These are phyloP conservation scores for Drosophila parthenogenetica DNA, from an alignment of 2,888 invertebrate species.

Conservation along the genomic window DNA sequence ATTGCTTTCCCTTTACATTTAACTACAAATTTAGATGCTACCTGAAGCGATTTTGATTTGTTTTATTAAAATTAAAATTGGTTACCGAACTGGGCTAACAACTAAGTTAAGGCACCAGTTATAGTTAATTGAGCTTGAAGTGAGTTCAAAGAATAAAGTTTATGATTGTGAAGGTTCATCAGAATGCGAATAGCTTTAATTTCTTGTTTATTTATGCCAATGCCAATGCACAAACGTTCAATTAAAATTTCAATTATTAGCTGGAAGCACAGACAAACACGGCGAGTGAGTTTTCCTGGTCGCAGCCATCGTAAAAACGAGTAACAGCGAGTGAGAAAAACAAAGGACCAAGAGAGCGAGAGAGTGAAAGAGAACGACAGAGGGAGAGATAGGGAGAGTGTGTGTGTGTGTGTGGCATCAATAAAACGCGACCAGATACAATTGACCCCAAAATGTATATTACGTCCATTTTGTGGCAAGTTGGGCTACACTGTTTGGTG, in stretches of 20 bases:
- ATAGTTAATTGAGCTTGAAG: background rate
- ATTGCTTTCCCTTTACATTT: background rate
- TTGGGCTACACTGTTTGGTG: background rate
- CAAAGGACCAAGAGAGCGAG: background rate
- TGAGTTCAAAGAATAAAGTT: background rate
- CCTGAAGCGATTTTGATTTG: background rate
- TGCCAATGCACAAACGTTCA: constrained; percentile 57
- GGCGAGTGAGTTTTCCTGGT: constrained; percentile 6
- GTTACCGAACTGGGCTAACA: no score
- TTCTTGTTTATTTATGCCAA: constrained; percentile 63
- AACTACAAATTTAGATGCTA: background rate
- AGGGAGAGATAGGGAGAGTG: background rate
- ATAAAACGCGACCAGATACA: constrained; percentile 32
- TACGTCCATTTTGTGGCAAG: constrained; percentile 21
- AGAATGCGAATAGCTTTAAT: constrained; percentile 24
- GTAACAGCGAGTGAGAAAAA: background rate
- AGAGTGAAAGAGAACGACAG: background rate
- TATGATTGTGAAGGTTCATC: background rate
- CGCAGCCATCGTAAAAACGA: background rate
- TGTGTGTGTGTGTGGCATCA: constrained; percentile 18
- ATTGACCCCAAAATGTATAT: constrained; percentile 36
- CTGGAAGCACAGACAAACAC: constrained; percentile 45
- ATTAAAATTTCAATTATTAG: constrained; percentile 77
- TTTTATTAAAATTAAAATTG: background rate
- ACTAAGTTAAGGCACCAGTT: background rate